phyloP scores from a whole-genome alignment of 1,140 invertebrate genomes.

The Cydia pomonella region DNA sequence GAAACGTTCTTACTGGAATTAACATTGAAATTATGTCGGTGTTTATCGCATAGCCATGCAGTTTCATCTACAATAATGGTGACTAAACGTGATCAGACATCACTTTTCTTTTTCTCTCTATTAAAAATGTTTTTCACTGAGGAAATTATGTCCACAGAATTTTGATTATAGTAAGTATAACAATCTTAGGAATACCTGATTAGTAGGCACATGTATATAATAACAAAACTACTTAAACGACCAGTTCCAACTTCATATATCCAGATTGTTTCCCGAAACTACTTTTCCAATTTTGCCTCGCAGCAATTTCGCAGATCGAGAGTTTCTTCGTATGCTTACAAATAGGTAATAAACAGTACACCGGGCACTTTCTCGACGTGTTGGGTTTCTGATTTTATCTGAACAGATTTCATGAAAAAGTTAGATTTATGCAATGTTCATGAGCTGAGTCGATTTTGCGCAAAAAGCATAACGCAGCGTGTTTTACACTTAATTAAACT shows the following conservation, averaged over 20 bases:
- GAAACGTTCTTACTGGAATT: no score
- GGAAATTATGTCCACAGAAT: not conserved
- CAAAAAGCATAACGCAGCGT: not conserved
- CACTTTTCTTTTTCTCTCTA: no score
- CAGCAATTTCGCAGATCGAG: constrained; percentile 1
- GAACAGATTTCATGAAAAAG: constrained; percentile 6
- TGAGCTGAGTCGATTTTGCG: not conserved
- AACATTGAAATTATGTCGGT: no score
- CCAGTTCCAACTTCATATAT: not conserved
- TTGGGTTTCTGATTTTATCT: constrained; percentile 11
- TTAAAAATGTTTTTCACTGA: not conserved
- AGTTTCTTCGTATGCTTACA: constrained; percentile 22
- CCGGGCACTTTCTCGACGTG: not conserved
- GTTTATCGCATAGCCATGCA: not conserved
- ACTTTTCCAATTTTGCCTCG: not conserved
- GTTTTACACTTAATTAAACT: not conserved
- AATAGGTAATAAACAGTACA: constrained; percentile 25
- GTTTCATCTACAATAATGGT: no score
- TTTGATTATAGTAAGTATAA: not conserved
- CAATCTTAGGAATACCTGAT: not conserved
- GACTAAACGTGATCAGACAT: no score
- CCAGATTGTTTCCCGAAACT: constrained; percentile 26
- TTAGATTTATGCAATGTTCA: not conserved
- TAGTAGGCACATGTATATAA: not conserved
- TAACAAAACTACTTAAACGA: not conserved